Evolutionary conservation across 2,888 invertebrate species (phyloP).

Genomic region (Anthrax anthrax): DNA sequence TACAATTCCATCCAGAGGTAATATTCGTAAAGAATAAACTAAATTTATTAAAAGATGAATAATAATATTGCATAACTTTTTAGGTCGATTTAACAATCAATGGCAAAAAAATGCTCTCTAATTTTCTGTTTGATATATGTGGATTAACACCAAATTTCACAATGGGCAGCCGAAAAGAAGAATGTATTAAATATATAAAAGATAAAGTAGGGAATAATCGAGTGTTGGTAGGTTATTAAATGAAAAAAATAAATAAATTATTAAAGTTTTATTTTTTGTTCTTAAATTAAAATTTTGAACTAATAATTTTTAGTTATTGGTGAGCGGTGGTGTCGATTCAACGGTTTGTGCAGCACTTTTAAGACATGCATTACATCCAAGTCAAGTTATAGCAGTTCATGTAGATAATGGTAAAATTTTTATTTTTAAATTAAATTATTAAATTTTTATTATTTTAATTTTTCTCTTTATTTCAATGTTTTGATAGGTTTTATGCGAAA

Average conservation of each 20-base stretch:
- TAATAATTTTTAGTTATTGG: slow-evolving; percentile 49
- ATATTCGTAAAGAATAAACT: slow-evolving; percentile 1
- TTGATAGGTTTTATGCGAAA: slow-evolving; percentile 75
- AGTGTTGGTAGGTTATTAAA: slow-evolving; percentile 59
- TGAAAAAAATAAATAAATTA: no score
- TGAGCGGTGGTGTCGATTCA: slow-evolving; percentile 98
- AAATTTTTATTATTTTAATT: background rate
- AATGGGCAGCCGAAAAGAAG: slow-evolving; percentile 69
- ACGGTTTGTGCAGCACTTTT: slow-evolving; percentile 97
- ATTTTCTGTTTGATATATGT: slow-evolving; percentile 87
- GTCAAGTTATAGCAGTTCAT: slow-evolving; percentile 91
- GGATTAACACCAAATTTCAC: slow-evolving; percentile 79
- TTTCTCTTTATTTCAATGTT: background rate
- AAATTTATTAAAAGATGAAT: background rate
- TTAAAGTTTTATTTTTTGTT: background rate
- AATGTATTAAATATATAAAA: slow-evolving; percentile 84
- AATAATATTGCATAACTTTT: background rate
- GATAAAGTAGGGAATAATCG: slow-evolving; percentile 82
- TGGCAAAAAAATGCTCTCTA: slow-evolving; percentile 81
- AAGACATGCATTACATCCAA: slow-evolving; percentile 73
- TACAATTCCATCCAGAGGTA: slow-evolving; percentile 98
- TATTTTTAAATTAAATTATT: background rate
- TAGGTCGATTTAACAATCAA: slow-evolving; percentile 84
- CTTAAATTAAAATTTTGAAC: background rate
- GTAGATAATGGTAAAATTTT: slow-evolving; percentile 75